Percentiles rank a stretch among this genome's conserved stretches.
Conservation (phyloP, 1,140 invertebrate species). For the Onthophagus taurus region DNA sequence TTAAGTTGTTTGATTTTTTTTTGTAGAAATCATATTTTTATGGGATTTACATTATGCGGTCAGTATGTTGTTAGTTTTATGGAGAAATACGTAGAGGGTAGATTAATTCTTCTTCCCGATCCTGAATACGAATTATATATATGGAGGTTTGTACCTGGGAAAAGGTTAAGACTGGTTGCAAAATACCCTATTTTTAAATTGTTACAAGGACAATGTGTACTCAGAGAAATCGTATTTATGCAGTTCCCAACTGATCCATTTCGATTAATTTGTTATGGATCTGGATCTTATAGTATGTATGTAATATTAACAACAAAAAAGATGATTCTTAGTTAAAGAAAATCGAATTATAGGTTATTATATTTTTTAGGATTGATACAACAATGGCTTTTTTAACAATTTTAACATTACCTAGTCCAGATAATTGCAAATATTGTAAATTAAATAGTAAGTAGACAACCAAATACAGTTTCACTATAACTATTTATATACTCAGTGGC, state of each 20-base stretch:
- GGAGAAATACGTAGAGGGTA: constrained; percentile 22
- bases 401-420: constrained; percentile 31
- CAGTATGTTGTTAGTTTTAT: constrained; percentile 84
- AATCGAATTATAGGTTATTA: constrained; percentile 14
- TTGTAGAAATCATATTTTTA: constrained; percentile 65
- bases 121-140: constrained; percentile 34
- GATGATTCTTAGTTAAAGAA: background rate
- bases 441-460: background rate
- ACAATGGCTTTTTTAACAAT: constrained; percentile 34
- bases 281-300: constrained; percentile 21
- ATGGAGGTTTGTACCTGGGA: constrained; percentile 34
- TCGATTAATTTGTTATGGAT: constrained; percentile 36
- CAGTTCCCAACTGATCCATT: constrained; percentile 35
- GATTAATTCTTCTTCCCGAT: constrained; percentile 19
- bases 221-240: constrained; percentile 34
- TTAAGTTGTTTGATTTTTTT: constrained; percentile 28
- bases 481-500: background rate
- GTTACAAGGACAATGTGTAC: constrained; percentile 22
- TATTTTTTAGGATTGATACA: constrained; percentile 25
- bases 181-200: constrained; percentile 35
- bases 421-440: constrained; percentile 33
- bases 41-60: constrained; percentile 88
- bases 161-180: constrained; percentile 27
- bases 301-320: background rate
- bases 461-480: constrained; percentile 1